Conservation (phyloP, 2,113 vertebrate species). For the Ginglymostoma cirratum region DNA sequence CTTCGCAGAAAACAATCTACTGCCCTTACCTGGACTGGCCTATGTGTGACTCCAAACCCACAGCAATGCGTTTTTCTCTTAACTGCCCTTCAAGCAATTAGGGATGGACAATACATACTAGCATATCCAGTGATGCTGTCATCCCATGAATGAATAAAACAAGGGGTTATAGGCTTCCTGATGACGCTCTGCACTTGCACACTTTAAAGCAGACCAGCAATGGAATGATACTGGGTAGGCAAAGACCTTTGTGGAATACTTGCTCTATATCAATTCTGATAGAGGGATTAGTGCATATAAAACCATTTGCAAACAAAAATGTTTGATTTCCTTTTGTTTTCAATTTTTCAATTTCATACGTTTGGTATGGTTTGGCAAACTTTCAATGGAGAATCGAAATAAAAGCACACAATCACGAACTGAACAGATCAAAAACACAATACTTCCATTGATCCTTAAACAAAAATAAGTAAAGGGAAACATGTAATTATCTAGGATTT, state of each 20-base stretch:
- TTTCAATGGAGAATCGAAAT: conserved; percentile 2
- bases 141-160: too few species aligned
- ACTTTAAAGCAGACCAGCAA: not conserved
- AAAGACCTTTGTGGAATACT: not conserved
- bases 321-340: not conserved
- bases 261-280: not conserved
- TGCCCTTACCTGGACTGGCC: too few species aligned
- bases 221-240: too few species aligned
- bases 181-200: not conserved
- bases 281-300: not conserved
- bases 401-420: not conserved
- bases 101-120: too few species aligned
- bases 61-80: too few species aligned
- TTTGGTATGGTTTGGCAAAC: not conserved
- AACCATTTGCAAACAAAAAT: not conserved
- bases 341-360: not conserved
- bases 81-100: too few species aligned
- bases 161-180: too few species aligned
- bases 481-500: not conserved
- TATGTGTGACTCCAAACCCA: too few species aligned
- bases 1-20: too few species aligned
- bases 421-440: conserved; percentile 14
- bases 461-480: not conserved
- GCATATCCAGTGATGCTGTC: too few species aligned
- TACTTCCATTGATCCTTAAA: not conserved